Base-by-base conservation (phyloP, 2,888 invertebrate species). In the Clepsis dumicolana region DNA sequence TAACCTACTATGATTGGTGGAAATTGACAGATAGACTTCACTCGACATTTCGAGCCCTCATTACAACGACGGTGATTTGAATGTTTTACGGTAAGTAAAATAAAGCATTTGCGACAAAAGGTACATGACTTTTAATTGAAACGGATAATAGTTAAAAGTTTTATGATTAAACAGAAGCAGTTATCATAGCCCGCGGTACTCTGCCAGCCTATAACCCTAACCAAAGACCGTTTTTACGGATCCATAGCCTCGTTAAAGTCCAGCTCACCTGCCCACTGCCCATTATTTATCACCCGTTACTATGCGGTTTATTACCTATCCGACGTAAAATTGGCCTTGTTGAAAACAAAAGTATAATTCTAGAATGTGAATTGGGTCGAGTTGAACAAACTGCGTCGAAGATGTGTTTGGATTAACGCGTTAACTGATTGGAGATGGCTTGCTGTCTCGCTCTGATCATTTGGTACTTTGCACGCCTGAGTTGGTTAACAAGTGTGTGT, bases 281-380 rank as follows among this genome's bases (percentile, higher is more conserved):
- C 48, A 10, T 7, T 54, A 16, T 48, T 21, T 54, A 24, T 35
- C n/a, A 27, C 25, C 32, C 57, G 52, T 64, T 44, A 62, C 32
- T n/a, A 59, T 25, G 38, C 41, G 41, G 41, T 56, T 59, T 64
- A 64, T 63, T 62, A n/a, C n/a, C n/a, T n/a, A 54, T 32, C 44
- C 41, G 12, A 57, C 63, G 38, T 63, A 52, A 52, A 63, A 68
- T 57, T 21, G 57, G 56, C 59, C 59, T 48, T 48, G 60, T 48
- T 63, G 16, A 57, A 59, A 63, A 68, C 59, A 63, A 64, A 60
- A 59, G 59, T 63, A 64, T 64, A 68, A 63, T 44, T 64, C 59
- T 18, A 59, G 63, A 67, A 68, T 68, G 63, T 68, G 52, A 63
- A 63, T 64, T 63, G 68, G 32, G 68, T 64, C 68, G 68, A 24